These are phyloP conservation scores for Acanthurus tractus DNA, from an alignment of 2,797 vertebrate species.

Conservation along the genomic window DNA sequence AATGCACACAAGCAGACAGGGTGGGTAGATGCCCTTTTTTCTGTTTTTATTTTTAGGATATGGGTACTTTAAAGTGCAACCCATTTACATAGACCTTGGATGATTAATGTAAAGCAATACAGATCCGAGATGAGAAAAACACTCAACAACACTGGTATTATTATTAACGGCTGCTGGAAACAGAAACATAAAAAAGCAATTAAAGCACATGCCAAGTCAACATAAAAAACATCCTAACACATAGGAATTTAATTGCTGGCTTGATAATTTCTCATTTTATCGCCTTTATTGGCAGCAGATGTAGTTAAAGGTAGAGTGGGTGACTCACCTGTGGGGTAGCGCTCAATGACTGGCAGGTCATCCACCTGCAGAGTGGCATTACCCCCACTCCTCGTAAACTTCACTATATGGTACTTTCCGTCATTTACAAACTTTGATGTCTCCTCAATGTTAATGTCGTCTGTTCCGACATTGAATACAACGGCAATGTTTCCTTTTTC, in stretches of 20 bases:
- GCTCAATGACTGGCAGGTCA: slow-evolving; percentile 98
- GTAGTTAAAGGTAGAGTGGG: slow-evolving; percentile 44
- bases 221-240: slow-evolving; percentile 62
- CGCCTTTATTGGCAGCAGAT: slow-evolving; percentile 19
- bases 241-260: slow-evolving; percentile 47
- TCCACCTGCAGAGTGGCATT: slow-evolving; percentile 99
- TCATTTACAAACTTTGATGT: slow-evolving; percentile 98
- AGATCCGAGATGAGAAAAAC: slow-evolving; percentile 46
- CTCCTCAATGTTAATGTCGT: slow-evolving; percentile 99
- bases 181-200: slow-evolving; percentile 75
- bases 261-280: slow-evolving; percentile 49
- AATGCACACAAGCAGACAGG: slow-evolving; percentile 34
- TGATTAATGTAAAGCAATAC: slow-evolving; percentile 43
- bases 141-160: slow-evolving; percentile 66
- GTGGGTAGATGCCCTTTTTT: slow-evolving; percentile 39
- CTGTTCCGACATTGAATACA: slow-evolving; percentile 98
- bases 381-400: slow-evolving; percentile 98
- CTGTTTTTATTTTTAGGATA: slow-evolving; percentile 35
- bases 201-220: slow-evolving; percentile 74
- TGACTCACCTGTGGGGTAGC: slow-evolving; percentile 97
- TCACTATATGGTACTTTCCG: slow-evolving; percentile 98
- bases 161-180: slow-evolving; percentile 73
- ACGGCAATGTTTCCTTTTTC: slow-evolving; percentile 97
- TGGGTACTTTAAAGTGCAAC: slow-evolving; percentile 17
- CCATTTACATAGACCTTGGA: slow-evolving; percentile 13